These are phyloP conservation scores for Picathartes gymnocephalus DNA, from an alignment of 2,113 vertebrate genomes.

Conservation along the genomic window DNA sequence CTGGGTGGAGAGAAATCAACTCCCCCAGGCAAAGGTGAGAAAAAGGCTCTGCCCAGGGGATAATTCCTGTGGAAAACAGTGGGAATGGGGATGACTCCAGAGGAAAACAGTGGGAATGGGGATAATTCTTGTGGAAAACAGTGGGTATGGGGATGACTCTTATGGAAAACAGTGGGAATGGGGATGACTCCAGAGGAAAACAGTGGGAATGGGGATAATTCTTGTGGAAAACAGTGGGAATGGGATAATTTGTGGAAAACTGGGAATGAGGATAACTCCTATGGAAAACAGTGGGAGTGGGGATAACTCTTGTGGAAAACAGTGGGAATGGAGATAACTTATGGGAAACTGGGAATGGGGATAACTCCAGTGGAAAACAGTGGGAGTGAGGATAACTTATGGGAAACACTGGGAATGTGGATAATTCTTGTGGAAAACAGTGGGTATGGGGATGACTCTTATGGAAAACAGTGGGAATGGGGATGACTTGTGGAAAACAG, in stretches of 20 bases:
- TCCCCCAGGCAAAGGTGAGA: too few species aligned
- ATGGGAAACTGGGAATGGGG: too few species aligned
- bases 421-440: too few species aligned
- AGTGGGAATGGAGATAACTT: too few species aligned
- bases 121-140: neutral
- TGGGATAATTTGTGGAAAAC: too few species aligned
- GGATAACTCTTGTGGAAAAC: too few species aligned
- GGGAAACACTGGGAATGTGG: neutral
- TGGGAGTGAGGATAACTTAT: neutral
- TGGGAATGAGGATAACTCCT: too few species aligned
- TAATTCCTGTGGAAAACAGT: fast-evolving
- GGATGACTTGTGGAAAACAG: too few species aligned
- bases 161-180: neutral
- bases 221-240: neutral
- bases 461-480: neutral
- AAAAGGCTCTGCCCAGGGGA: too few species aligned
- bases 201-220: too few species aligned
- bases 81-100: neutral
- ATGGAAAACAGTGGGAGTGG: neutral
- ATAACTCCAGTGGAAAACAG: too few species aligned
- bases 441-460: neutral
- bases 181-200: fast-evolving
- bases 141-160: neutral
- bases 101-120: neutral
- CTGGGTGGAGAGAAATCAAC: neutral